These are phyloP conservation scores for Drosophila neocordata DNA, from an alignment of 1,140 invertebrate species.

Conservation along the genomic window DNA sequence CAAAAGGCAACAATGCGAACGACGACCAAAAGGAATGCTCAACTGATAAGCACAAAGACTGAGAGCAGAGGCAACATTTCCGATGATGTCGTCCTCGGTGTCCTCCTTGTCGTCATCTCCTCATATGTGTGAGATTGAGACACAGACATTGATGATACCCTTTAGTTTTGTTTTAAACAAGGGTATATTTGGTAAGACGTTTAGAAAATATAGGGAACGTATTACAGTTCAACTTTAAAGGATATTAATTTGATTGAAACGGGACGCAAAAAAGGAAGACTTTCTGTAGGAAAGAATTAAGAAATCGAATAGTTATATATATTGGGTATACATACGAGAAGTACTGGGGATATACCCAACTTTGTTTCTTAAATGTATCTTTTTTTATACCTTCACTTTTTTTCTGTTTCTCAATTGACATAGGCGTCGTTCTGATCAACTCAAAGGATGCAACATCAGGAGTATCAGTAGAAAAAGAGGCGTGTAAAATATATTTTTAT, in stretches of 20 bases:
- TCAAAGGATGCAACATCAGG: slow-evolving; percentile 6
- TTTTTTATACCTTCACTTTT: background rate
- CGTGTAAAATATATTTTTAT: slow-evolving; percentile 81
- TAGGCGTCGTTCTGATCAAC: slow-evolving; percentile 46
- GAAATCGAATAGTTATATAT: no score
- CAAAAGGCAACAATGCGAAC: slow-evolving; percentile 38
- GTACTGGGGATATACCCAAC: background rate
- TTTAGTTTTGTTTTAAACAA: background rate
- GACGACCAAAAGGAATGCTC: slow-evolving; percentile 49
- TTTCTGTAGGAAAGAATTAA: no score
- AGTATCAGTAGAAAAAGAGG: slow-evolving; percentile 20
- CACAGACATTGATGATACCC: slow-evolving; percentile 43
- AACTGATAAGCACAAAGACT: slow-evolving; percentile 21
- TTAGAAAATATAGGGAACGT: background rate
- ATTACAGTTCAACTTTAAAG: background rate
- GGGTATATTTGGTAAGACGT: slow-evolving; percentile 1
- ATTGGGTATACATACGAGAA: no score
- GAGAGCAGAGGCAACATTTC: slow-evolving; percentile 52
- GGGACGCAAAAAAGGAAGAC: no score
- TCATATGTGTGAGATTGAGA: slow-evolving; percentile 43
- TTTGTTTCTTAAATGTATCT: background rate
- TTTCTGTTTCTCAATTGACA: slow-evolving; percentile 23
- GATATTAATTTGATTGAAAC: no score
- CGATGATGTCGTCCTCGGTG: slow-evolving; percentile 44
- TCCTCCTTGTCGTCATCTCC: slow-evolving; percentile 31